Base-by-base conservation (phyloP, 1,140 invertebrate genomes). In the Aricia agestis region DNA sequence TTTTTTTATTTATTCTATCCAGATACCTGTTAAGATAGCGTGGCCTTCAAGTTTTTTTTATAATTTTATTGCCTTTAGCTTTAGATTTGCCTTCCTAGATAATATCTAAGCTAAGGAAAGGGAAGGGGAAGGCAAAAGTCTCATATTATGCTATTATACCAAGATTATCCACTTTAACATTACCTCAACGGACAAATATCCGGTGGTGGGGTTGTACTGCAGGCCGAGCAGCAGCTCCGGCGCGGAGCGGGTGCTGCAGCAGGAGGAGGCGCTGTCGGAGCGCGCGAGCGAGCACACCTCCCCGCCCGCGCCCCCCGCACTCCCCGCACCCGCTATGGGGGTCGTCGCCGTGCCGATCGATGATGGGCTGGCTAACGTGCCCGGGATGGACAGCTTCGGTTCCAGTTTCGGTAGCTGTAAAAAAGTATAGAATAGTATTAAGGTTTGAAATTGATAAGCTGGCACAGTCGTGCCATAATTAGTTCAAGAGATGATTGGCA, bases 191-290 rank as follows among this genome's bases (percentile, higher is more conserved):
- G 96, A 96, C 1, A 99, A 93, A 78, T 98, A 94, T 17, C 98
- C 98, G 0, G 98, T 99, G 10, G 96, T 98, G 0, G 97, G 96
- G 83, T 98, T 98, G 84, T 98, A 99, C 71, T 97, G 95, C 63
- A 99, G 92, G 0, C 98, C 98, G 4, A 99, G 92, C 25, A 99
- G 93, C 85, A 98, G 97, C 15, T 98, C 97, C 18, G 98, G 96
- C 7, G 97, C 95, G 72, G 97, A 97, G 91, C 98, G 94, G 81
- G 96, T 83, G 63, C 97, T 98, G 84, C 97, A 97, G 72, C 97
- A 97, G 2, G 98, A 98, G 13, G 97, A 97, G 0, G 97, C 97
- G 72, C 96, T 97, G 87, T 98, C 97, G 72, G 97, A 98, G 68
- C 97, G 93, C 6, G 97, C 96, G 71, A 98, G 91, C 87, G 97